Base-by-base conservation (phyloP, 2,888 invertebrate genomes). In the Nipponacmea schrenckii region DNA sequence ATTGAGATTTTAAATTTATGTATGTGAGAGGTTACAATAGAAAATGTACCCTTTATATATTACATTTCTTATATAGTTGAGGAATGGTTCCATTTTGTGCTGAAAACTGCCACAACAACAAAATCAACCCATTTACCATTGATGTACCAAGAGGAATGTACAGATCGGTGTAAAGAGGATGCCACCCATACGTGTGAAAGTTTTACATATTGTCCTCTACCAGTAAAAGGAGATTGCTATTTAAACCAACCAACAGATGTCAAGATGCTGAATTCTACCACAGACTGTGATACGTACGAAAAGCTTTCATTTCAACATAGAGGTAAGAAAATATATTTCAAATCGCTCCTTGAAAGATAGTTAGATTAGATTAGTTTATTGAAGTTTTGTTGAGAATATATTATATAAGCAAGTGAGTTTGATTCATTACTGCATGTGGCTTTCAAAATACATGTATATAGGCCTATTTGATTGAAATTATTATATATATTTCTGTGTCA, bases 261-360 rank as follows among this genome's bases (percentile, higher is more conserved):
- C 24, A 64, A 26, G 15, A 48, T 64, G n/a, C 10, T 20, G 15
- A 62, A 12, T 4, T 44, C 26, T 62, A 62, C 62, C 10, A 26
- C n/a, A 27, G 27, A 17, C 14, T 76, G 76, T 73, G 76, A 76
- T 65, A 10, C 69, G 14, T 76, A 73, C 62, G 66, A 65, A 14
- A 46, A 50, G 12, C 50, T 69, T 15, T 46, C 39, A 24, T 50
- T 70, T 39, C 62, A 50, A 39, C 26, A 31, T 10, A 7, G 64
- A 44, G 73, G 73, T 73, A 64, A 68, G 48, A 26, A 15, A 26
- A 31, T 63, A 27, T 63, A 15, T 20, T 63, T 3, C 15, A 14
- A 24, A n/a, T 24, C 26, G n/a, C n/a, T n/a, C n/a, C n/a, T n/a
- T n/a, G n/a, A n/a, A n/a, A n/a, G n/a, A n/a, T n/a, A n/a, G n/a